Percentiles rank a stretch among this genome's conserved stretches.
phyloP scores from a whole-genome alignment of 2,888 invertebrate genomes.

The Drosophila paramelanica region DNA sequence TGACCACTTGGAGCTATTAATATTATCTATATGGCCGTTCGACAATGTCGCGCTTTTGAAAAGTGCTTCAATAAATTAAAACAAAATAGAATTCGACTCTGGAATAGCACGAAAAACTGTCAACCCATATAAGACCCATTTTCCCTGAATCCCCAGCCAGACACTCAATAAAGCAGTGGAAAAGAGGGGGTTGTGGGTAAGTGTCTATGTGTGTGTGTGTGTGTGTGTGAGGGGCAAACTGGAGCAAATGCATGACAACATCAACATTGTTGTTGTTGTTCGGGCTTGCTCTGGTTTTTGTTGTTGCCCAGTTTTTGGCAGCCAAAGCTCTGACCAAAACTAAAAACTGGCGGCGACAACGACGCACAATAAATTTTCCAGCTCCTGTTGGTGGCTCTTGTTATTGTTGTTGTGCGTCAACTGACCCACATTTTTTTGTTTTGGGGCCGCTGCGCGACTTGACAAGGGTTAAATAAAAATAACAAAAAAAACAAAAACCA shows the following conservation, averaged over 20 bases:
- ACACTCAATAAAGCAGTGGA: constrained; percentile 18
- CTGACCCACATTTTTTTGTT: constrained; percentile 73
- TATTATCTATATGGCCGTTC: constrained; percentile 72
- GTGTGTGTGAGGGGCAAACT: constrained; percentile 43
- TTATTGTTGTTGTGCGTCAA: constrained; percentile 61
- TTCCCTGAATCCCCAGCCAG: neutral
- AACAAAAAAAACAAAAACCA: constrained; percentile 48
- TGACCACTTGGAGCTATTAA: constrained; percentile 75
- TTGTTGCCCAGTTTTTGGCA: constrained; percentile 43
- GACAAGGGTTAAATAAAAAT: constrained; percentile 74
- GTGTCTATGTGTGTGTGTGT: neutral
- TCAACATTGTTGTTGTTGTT: constrained; percentile 38
- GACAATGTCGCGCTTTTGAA: constrained; percentile 62
- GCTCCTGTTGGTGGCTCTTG: constrained; percentile 41
- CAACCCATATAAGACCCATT: constrained; percentile 20
- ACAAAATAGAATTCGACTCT: constrained; percentile 55
- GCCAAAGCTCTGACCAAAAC: constrained; percentile 56
- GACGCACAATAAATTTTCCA: constrained; percentile 68
- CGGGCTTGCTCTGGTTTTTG: neutral
- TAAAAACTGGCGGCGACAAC: constrained; percentile 66
- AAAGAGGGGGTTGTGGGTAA: neutral
- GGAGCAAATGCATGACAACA: constrained; percentile 75
- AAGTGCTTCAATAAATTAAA: constrained; percentile 74
- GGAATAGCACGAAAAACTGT: constrained; percentile 16
- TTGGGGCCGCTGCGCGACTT: constrained; percentile 65